Base-by-base conservation (phyloP, 2,888 invertebrate species). In the Marasmarcha lunaedactyla region DNA sequence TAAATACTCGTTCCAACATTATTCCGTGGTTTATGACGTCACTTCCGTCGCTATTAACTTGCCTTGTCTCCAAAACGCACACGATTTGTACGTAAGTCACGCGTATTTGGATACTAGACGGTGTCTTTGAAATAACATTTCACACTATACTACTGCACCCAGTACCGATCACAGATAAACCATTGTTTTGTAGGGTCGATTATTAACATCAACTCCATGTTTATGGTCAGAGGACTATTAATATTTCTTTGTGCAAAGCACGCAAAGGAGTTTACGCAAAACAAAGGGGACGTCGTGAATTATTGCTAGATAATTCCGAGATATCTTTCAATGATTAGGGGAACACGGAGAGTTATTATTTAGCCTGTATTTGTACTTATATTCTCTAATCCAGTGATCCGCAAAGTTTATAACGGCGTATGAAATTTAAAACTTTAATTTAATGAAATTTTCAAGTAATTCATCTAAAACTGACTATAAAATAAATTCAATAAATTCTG, bases 121-220 rank as follows among this genome's bases (percentile, higher is more conserved):
- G 79, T 81, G 79, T 78, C 77, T 73, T 65, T 67, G 61, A 66
- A 71, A 78, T 78, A 74, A 79, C 79, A 78, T 78, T 83, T 79
- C 77, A 81, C 79, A 79, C 78, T 78, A 70, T 74, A 76, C 69
- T 70, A 71, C 55, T 64, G 71, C 71, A 64, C 67, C 63, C 70
- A 58, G 57, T 63, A 58, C 55, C 57, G 77, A 79, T 81, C 62
- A 61, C 68, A 76, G 81, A 81, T 81, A 81, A 72, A 70, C 65
- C 65, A 63, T 71, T 76, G 73, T 79, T 79, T 81, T 79, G 78
- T 79, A 72, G 65, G 62, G 71, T 67, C 69, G 64, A 76, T 78
- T 79, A 77, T 73, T 67, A 69, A 71, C 71, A 67, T 69, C 67
- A 60, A 71, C 66, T 63, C 59, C 71, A 72, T 72, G 77, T 79